Evolutionary conservation across 2,888 invertebrate genomes (phyloP).

Genomic region (Athalia circularis): DNA sequence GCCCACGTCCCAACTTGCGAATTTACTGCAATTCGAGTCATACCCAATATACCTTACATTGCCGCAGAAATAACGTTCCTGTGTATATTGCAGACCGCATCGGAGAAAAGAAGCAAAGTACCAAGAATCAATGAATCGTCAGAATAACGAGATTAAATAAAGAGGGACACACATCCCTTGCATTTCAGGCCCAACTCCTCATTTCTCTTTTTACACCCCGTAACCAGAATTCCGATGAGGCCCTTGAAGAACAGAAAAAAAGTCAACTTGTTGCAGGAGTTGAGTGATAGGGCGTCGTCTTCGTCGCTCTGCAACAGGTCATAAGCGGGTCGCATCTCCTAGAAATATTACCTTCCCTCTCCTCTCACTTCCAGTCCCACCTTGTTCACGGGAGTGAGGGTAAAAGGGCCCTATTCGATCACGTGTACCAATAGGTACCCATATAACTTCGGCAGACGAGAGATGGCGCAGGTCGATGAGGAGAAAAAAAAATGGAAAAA

Average conservation of each 20-base stretch:
- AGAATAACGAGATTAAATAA: background rate
- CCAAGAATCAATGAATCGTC: background rate
- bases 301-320: too few species aligned
- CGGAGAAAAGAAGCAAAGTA: background rate
- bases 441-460: too few species aligned
- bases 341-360: background rate
- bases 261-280: constrained; percentile 43
- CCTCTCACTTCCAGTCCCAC: constrained; percentile 8
- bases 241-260: too few species aligned
- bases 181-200: too few species aligned
- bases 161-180: background rate
- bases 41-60: background rate
- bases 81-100: too few species aligned
- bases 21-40: too few species aligned
- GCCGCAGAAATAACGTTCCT: background rate
- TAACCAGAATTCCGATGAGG: too few species aligned
- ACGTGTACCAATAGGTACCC: too few species aligned
- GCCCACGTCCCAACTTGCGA: too few species aligned
- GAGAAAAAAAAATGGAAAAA: constrained; percentile 3
- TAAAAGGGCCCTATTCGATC: constrained; percentile 28
- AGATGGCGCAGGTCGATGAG: constrained; percentile 29
- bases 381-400: constrained; percentile 2
- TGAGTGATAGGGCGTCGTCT: constrained; percentile 45
- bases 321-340: too few species aligned
- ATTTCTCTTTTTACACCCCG: too few species aligned